Percentiles rank a stretch among this genome's conserved stretches.
Conservation (phyloP, 2,113 vertebrate genomes). For the Piaya cayana region DNA sequence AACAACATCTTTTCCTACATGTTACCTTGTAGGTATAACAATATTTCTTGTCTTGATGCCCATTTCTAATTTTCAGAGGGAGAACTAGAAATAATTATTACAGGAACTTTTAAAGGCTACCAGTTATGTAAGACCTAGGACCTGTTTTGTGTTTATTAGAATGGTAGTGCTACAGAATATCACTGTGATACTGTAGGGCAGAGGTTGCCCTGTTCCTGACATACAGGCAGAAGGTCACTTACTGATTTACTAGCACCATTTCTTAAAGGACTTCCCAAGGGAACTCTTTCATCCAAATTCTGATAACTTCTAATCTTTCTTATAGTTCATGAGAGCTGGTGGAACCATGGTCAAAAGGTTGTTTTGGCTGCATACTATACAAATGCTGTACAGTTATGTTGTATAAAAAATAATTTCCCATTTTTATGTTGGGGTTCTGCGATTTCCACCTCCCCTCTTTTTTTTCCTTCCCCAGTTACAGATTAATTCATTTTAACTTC, state of each 20-base stretch:
- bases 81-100: background rate
- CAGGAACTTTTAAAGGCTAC: background rate
- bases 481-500: background rate
- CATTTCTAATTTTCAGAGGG: background rate
- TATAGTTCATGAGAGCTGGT: background rate
- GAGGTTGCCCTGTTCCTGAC: background rate
- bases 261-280: conserved; percentile 20
- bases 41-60: background rate
- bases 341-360: background rate
- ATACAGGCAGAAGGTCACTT: background rate
- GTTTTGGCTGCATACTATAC: background rate
- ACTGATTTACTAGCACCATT: background rate
- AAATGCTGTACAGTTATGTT: background rate
- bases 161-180: background rate
- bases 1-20: background rate
- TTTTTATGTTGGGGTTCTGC: background rate
- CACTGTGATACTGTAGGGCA: background rate
- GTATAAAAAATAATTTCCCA: background rate
- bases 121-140: background rate
- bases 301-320: conserved; percentile 8
- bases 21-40: background rate
- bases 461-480: background rate
- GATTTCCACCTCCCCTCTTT: no score
- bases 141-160: background rate
- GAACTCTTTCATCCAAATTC: background rate